These are phyloP conservation scores for Drosophila tripunctata DNA, from an alignment of 2,888 invertebrate species.

Conservation along the genomic window DNA sequence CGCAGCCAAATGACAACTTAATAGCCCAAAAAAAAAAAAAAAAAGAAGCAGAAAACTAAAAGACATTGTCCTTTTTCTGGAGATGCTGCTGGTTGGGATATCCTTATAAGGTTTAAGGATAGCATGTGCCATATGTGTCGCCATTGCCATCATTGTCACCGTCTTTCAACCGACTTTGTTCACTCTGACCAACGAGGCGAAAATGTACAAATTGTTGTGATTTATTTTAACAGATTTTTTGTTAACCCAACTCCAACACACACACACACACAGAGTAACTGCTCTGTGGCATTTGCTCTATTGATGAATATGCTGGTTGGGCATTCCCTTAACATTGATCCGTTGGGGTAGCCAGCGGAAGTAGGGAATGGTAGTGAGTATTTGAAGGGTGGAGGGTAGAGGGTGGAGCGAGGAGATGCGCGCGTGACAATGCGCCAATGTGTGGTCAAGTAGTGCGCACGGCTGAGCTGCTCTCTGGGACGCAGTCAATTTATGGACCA, in stretches of 20 bases:
- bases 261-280: slow-evolving; percentile 9
- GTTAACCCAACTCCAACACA: slow-evolving; percentile 63
- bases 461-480: slow-evolving; percentile 62
- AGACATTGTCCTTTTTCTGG: slow-evolving; percentile 61
- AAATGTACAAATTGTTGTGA: slow-evolving; percentile 79
- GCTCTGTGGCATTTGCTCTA: slow-evolving; percentile 61
- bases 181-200: slow-evolving; percentile 73
- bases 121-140: slow-evolving; percentile 61
- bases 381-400: background rate
- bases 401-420: slow-evolving; percentile 24
- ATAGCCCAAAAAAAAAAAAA: slow-evolving; percentile 52
- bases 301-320: slow-evolving; percentile 73
- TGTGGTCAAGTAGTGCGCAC: slow-evolving; percentile 77
- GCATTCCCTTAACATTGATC: background rate
- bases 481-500: slow-evolving; percentile 66
- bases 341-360: no score
- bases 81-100: slow-evolving; percentile 51
- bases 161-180: slow-evolving; percentile 24
- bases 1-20: slow-evolving; percentile 77
- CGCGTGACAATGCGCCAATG: slow-evolving; percentile 77
- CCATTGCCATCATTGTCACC: slow-evolving; percentile 48
- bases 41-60: slow-evolving; percentile 51
- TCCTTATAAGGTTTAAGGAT: slow-evolving; percentile 1
- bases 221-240: slow-evolving; percentile 75
- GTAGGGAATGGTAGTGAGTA: no score